Base-by-base conservation (phyloP, 2,113 vertebrate genomes). In the Mohoua ochrocephala region DNA sequence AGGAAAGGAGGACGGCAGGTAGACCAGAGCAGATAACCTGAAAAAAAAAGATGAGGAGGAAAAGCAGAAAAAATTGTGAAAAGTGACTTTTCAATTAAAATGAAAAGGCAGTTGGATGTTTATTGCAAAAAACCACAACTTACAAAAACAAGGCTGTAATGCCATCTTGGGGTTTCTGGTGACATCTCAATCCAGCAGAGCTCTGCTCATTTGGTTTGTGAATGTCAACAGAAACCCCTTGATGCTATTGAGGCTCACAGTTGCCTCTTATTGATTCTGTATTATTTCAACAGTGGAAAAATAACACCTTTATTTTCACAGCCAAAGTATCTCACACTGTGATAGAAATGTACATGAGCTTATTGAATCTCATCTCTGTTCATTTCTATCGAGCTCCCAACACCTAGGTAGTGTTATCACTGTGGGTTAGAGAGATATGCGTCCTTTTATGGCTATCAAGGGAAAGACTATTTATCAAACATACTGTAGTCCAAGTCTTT, bases 161-260 rank as follows among this genome's bases (percentile, higher is more conserved):
- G 96, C 96, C 96, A 97, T 97, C 96, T 97, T 97, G 96, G 96
- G 92, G 96, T 94, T 97, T 97, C 96, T 95, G 81, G 57, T 96
- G 88, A 96, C 93, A 97, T 94, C 95, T 97, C 95, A 97, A 93
- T 97, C 91, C 73, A 91, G 94, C 92, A 93, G 78, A 81, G 84
- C 83, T 94, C 77, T 74, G 79, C 71, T 96, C 83, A 81, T 95
- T 95, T 94, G 47, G 64, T 95, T 93, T 95, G 69, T 95, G 96
- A 96, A 89, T 89, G 93, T 92, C 90, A 89, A 64, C 71, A 94
- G 88, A 95, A 96, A 89, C 76, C 88, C 96, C 86, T 64, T 77
- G 89, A 93, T 71, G 90, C 83, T 56, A 69, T 61, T 76, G 83
- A 87, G 63, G 67, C 79, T 90, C 91, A 79, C 70, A 95, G 78